Evolutionary conservation across 2,888 invertebrate species (phyloP), one percentile per base, ranked within the genome.

Genomic region (Eurytoma californica): DNA sequence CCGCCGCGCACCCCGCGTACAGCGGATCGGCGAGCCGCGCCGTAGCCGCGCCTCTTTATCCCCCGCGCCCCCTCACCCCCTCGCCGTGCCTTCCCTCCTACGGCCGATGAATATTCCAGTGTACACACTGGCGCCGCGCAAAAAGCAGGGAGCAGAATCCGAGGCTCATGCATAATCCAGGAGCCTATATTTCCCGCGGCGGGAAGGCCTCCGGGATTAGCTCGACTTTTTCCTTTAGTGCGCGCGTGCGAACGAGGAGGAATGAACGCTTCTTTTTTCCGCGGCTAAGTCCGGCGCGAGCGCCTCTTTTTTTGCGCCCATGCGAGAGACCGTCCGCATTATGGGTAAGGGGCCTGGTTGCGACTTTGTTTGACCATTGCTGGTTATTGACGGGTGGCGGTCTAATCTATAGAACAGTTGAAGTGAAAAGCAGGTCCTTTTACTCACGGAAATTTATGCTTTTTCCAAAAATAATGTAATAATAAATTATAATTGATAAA

Each of bases 91-190:
- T 7, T 13, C 14, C 13, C 20, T 4, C 20, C 20, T 12, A 2
- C 28, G 12, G 24, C 24, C 20, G 24, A 60, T 24, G 20, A 20
- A 24, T 28, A 24, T 24, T 12, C 14, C 24, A 24, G 60, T 24
- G 60, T 24, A 60, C 24, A 24, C 24, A 14, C 7, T 24, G 20
- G 24, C 24, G 60, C 3, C 39, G 20, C 13, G 16, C 39, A 47
- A 20, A 14, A 18, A 53, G 16, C n/a, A n/a, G 65, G 69, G 16
- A 69, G 55, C 75, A 65, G 30, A n/a, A 12, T 18, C 49, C 73
- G 76, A 65, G 65, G 73, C 83, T 85, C 84, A 84, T 85, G 83
- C 84, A 85, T 85, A 85, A 85, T 85, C 85, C 83, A 84, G 75
- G 57, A 83, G 83, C 82, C 83, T 82, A 81, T 83, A 83, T 81